Percentiles rank a stretch among this genome's conserved stretches.
phyloP scores from a whole-genome alignment of 1,140 invertebrate genomes.

The Temnothorax nylanderi region DNA sequence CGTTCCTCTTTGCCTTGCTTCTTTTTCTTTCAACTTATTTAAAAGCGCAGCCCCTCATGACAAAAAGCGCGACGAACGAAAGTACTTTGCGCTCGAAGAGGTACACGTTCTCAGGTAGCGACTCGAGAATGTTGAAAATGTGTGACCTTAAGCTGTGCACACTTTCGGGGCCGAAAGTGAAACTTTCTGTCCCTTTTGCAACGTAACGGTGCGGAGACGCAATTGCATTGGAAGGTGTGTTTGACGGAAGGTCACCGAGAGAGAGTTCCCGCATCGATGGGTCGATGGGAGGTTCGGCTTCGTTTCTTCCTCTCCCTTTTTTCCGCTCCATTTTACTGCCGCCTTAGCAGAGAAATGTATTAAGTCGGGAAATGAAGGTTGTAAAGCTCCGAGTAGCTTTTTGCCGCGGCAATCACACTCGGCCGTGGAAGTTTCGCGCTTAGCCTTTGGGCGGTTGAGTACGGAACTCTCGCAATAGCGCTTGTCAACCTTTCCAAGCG shows the following conservation, averaged over 20 bases:
- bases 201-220: not conserved
- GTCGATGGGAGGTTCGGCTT: constrained; percentile 3
- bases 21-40: not conserved
- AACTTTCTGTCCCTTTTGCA: constrained; percentile 48
- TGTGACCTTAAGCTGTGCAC: constrained; percentile 50
- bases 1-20: not conserved
- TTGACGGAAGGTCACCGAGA: constrained; percentile 60
- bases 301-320: not conserved
- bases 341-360: constrained; percentile 46
- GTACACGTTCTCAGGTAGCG: not conserved
- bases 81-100: not conserved
- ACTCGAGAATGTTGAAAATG: not conserved
- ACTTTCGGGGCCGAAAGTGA: constrained; percentile 60
- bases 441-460: constrained; percentile 32
- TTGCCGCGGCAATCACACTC: constrained; percentile 46
- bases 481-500: constrained; percentile 22
- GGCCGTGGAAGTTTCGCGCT: constrained; percentile 37
- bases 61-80: not conserved
- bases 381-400: constrained; percentile 50
- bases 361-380: constrained; percentile 53
- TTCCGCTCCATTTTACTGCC: constrained; percentile 39
- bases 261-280: not conserved
- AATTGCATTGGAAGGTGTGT: constrained; percentile 49
- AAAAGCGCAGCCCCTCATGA: not conserved
- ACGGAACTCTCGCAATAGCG: constrained; percentile 42